Conservation (phyloP, 2,888 invertebrate species). For the Phyllotreta cruciferae region DNA sequence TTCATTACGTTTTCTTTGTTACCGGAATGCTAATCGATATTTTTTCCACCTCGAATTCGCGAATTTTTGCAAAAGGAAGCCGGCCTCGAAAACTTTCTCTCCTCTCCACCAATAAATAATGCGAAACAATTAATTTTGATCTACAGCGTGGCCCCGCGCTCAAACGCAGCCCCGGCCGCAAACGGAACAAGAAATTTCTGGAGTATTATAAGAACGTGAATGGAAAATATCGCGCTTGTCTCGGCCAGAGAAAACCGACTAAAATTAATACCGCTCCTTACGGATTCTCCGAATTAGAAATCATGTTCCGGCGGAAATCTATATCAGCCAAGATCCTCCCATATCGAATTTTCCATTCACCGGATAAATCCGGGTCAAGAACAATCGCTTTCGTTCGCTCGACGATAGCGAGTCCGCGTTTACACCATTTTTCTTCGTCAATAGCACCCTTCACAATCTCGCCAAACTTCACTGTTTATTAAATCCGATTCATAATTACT, state of each 20-base stretch:
- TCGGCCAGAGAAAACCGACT: constrained; percentile 31
- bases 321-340: constrained; percentile 26
- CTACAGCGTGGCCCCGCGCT: background rate
- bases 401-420: background rate
- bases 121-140: constrained; percentile 8
- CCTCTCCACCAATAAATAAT: background rate
- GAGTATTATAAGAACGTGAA: constrained; percentile 27
- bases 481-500: too few species aligned
- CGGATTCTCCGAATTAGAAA: constrained; percentile 32
- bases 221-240: constrained; percentile 35
- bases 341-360: constrained; percentile 23
- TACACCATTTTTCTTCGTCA: background rate
- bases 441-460: background rate
- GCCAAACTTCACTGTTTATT: background rate
- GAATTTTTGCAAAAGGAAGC: too few species aligned
- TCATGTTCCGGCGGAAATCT: constrained; percentile 30
- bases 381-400: background rate
- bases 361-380: constrained; percentile 22
- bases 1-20: constrained; percentile 4
- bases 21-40: constrained; percentile 1
- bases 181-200: constrained; percentile 28
- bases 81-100: too few species aligned
- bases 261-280: constrained; percentile 37
- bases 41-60: too few species aligned
- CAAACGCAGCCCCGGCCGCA: background rate